Conservation (phyloP, 2,797 vertebrate genomes). For the Esox lucius region DNA sequence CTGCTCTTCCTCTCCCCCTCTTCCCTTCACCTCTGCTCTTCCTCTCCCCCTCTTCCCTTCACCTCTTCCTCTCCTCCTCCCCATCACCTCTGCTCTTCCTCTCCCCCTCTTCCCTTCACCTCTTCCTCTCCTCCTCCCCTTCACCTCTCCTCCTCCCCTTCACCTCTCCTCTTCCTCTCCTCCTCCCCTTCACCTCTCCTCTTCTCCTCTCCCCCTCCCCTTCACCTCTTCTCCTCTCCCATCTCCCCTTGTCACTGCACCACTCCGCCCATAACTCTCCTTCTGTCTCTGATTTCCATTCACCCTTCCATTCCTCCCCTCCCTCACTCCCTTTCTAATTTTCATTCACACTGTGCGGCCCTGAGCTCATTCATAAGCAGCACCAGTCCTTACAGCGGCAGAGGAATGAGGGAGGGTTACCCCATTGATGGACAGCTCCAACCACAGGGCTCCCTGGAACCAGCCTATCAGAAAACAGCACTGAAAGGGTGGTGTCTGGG, state of each 20-base stretch:
- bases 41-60: constrained; percentile 13
- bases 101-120: constrained; percentile 1
- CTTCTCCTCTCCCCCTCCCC: neutral
- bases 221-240: constrained; percentile 44
- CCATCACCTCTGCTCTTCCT: neutral
- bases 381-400: constrained; percentile 73
- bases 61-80: neutral
- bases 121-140: too few species aligned
- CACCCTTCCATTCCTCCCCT: constrained; percentile 1
- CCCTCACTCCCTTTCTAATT: constrained; percentile 34
- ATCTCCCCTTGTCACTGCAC: constrained; percentile 47
- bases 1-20: neutral
- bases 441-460: constrained; percentile 59
- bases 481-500: constrained; percentile 19
- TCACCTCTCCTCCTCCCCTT: too few species aligned
- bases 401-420: constrained; percentile 53
- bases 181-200: constrained; percentile 36
- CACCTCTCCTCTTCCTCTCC: neutral
- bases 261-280: constrained; percentile 12
- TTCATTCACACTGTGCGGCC: constrained; percentile 71
- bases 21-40: constrained; percentile 18
- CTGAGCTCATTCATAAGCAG: constrained; percentile 75
- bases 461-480: constrained; percentile 47
- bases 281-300: constrained; percentile 12
- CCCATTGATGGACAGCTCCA: constrained; percentile 67